phyloP scores from a whole-genome alignment of 2,113 vertebrate genomes.

The Uria aalge region DNA sequence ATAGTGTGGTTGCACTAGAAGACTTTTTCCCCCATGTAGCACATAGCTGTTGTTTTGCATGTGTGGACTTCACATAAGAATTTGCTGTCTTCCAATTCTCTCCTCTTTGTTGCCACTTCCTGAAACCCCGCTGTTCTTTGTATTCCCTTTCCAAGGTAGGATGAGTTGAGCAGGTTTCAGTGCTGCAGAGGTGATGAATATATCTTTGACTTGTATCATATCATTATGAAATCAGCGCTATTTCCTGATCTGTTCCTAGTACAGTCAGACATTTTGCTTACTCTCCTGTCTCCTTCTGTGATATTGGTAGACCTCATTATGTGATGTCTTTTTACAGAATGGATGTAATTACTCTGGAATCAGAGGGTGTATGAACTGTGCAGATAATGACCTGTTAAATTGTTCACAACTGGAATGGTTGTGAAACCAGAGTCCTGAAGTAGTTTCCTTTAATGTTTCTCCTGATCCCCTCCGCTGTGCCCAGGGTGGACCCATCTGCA shows the following conservation, averaged over 20 bases:
- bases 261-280: background rate
- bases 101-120: background rate
- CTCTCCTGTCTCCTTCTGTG: background rate
- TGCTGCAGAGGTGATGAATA: background rate
- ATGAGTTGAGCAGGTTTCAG: background rate
- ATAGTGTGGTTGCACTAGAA: background rate
- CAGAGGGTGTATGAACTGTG: background rate
- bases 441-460: background rate
- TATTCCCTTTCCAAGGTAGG: background rate
- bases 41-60: background rate
- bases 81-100: background rate
- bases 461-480: background rate
- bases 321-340: background rate
- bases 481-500: background rate
- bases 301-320: background rate
- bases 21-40: background rate
- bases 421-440: background rate
- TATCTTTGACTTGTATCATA: background rate
- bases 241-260: background rate
- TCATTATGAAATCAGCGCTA: background rate
- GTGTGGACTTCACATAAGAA: background rate
- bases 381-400: background rate
- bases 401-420: background rate
- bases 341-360: background rate
- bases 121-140: background rate